Evolutionary conservation across 2,113 vertebrate genomes (phyloP).

Genomic region (Mellivora capensis): DNA sequence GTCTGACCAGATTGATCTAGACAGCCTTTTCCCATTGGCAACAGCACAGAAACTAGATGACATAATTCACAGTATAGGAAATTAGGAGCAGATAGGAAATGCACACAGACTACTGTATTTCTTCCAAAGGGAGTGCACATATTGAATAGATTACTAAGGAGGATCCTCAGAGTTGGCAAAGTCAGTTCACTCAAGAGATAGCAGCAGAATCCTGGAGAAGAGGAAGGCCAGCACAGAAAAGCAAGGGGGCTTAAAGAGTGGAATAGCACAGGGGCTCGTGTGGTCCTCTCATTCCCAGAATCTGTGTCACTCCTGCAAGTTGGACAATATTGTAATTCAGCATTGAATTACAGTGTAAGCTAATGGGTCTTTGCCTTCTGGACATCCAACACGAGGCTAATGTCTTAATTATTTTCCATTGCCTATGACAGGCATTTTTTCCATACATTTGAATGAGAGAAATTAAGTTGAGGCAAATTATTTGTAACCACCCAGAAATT

Average conservation of each 20-base stretch:
- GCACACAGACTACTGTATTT: slow-evolving; percentile 69
- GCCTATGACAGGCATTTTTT: slow-evolving; percentile 20
- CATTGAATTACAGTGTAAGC: slow-evolving; percentile 1
- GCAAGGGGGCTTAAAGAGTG: background rate
- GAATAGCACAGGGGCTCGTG: background rate
- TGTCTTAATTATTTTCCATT: slow-evolving; percentile 65
- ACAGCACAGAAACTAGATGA: slow-evolving; percentile 71
- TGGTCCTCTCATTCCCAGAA: background rate
- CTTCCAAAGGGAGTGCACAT: slow-evolving; percentile 66
- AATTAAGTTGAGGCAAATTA: slow-evolving; percentile 50
- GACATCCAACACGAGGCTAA: background rate
- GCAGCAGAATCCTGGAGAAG: slow-evolving; percentile 29
- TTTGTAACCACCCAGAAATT: slow-evolving; percentile 51
- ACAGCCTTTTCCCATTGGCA: slow-evolving; percentile 72
- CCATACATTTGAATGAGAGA: slow-evolving; percentile 52
- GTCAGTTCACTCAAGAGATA: slow-evolving; percentile 66
- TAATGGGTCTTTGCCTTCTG: slow-evolving; percentile 25
- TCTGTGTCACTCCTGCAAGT: background rate
- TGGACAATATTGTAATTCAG: background rate
- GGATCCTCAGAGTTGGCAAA: slow-evolving; percentile 68
- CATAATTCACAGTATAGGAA: slow-evolving; percentile 72
- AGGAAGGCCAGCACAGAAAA: slow-evolving; percentile 19
- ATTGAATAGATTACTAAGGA: slow-evolving; percentile 73
- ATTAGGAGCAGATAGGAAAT: slow-evolving; percentile 75
- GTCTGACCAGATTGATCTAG: slow-evolving; percentile 65